Evolutionary conservation across 1,140 invertebrate species (phyloP), one percentile per base, ranked within the genome.

Genomic region (Nasonia vitripennis): DNA sequence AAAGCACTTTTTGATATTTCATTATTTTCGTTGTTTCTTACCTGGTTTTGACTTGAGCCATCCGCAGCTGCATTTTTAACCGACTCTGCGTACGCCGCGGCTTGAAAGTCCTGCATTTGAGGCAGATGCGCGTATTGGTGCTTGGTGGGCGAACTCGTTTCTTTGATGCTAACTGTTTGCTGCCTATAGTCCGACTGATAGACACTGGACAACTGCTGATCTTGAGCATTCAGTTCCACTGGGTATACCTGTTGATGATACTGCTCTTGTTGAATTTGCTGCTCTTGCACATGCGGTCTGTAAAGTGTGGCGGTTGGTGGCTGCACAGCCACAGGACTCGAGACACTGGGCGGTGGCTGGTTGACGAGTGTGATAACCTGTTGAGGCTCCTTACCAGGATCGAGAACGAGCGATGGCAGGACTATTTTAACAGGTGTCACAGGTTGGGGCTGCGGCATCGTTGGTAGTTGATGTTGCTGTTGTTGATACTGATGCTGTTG

Each of bases 321-420:
- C 55, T 91, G 90, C 27, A 91, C 86, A 9, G 91, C 89, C 0
- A 91, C 90, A 1, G 91, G 89, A 86, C 90, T 91, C 1, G 90
- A 89, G 11, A 91, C 89, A 68, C 88, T 90, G 11, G 89, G 90
- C 1, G 87, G 87, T 2, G 88, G 89, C 84, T 92, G 91, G 78
- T 86, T 90, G 5, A 92, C 83, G 6, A 92, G 75, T 71, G 87
- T 91, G 1, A 91, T 91, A 27, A 91, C 88, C 77, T 91, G 91
- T 45, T 90, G 90, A 7, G 88, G 55, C 17, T 92, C 90, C 27
- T 89, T 90, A 1, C 45, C 67, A 62, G 20, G 17, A n/a, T 90
- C 89, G 68, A 73, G 67, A 3, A 84, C 74, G n/a, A 81, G 87
- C 9, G 82, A 23, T 7, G 88, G 37, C n/a, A 86, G 14, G 9